Percentiles rank a stretch among this genome's conserved stretches.
phyloP scores from a whole-genome alignment of 1,140 invertebrate genomes.

The Bursaphelenchus mucronatus region DNA sequence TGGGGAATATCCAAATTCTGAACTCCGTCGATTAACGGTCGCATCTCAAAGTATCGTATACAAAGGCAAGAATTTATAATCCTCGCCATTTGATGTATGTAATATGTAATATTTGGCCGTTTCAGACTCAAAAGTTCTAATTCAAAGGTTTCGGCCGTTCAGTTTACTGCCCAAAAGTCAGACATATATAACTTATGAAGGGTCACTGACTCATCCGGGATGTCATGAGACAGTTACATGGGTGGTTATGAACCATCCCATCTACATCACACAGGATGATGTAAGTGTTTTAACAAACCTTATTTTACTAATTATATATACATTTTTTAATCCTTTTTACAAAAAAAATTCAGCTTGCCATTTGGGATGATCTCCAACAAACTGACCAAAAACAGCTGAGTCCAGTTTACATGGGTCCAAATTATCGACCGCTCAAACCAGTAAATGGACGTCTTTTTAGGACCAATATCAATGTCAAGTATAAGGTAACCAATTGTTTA shows the following conservation, averaged over 20 bases:
- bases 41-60: conserved; percentile 56
- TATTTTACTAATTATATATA: background rate
- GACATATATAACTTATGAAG: conserved; percentile 93
- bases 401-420: conserved; percentile 79
- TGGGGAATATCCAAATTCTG: conserved; percentile 46
- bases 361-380: conserved; percentile 78
- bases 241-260: conserved; percentile 90
- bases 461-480: conserved; percentile 91
- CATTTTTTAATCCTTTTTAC: conserved; percentile 1
- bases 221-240: conserved; percentile 71
- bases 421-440: conserved; percentile 81
- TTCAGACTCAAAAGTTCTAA: conserved; percentile 43
- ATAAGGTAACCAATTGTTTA: conserved; percentile 54
- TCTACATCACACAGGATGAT: conserved; percentile 68
- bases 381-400: conserved; percentile 76
- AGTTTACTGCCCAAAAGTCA: conserved; percentile 79
- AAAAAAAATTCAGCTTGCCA: conserved; percentile 71
- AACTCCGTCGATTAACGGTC: conserved; percentile 48
- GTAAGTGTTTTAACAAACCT: conserved; percentile 33
- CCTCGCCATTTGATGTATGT: background rate
- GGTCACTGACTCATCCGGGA: conserved; percentile 82
- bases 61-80: conserved; percentile 45
- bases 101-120: too few relatives aligned
- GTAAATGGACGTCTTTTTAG: conserved; percentile 83
- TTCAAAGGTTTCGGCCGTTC: conserved; percentile 61